Evolutionary conservation across 1,140 invertebrate species (phyloP), one percentile per base, ranked within the genome.

Genomic region (Drosophila leontia): DNA sequence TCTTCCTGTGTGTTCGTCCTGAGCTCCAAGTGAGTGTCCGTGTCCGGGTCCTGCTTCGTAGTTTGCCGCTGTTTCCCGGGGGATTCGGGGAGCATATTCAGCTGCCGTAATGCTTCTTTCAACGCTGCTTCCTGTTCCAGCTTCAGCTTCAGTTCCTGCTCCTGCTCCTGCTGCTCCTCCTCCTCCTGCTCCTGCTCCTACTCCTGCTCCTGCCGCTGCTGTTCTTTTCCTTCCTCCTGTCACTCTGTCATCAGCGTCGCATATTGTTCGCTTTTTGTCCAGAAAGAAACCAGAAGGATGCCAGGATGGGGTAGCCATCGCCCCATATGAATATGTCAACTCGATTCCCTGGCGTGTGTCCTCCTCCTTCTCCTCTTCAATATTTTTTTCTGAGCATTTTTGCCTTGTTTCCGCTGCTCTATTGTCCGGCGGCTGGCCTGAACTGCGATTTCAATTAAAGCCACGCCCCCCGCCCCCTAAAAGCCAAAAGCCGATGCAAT

Each of bases 51-150:
- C n/a, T 50, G 26, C 48, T 11, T 39, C 45, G 9, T 56, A 50
- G 41, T 32, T 48, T 35, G 37, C 37, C 48, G 53, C 35, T 37
- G 39, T 64, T 47, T 84, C 84, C 83, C 80, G 60, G 48, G 83
- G 83, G 71, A 81, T 11, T 50, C 59, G 65, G 51, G 42, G 48
- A 77, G 63, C 80, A 83, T 82, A 79, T 76, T 72, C 70, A 51
- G 69, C 71, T 78, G 63, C 55, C 42, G 72, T 82, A 82, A 86
- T 87, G 83, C 75, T 85, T 77, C 80, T 87, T 77, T 83, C 83
- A 88, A 63, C 76, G 83, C 61, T 58, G 59, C 71, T 70, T 75
- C 67, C 35, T 47, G 23, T 19, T 11, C 37, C 48, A 60, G 42
- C 41, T 59, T 13, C 58, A 62, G 8, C 7, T 13, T 17, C 17